Conservation (phyloP, 2,113 vertebrate genomes). For the Microcebus murinus region DNA sequence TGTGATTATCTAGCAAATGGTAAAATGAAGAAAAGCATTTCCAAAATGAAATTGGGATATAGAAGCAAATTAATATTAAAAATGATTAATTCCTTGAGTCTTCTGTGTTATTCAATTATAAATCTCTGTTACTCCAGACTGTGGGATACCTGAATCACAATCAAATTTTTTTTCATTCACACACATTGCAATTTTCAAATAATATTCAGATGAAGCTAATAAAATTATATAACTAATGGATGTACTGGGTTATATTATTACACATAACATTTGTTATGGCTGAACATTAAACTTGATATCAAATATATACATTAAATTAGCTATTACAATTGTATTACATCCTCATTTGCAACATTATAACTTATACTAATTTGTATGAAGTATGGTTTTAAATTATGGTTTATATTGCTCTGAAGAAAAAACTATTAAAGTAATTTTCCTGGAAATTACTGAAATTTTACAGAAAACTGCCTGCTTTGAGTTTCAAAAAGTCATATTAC, state of each 20-base stretch:
- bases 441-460: not conserved
- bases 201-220: not conserved
- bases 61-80: not conserved
- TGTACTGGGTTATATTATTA: not conserved
- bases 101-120: not conserved
- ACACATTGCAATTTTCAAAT: not conserved
- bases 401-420: not conserved
- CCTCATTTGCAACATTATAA: not conserved
- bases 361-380: not conserved
- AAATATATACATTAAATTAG: not conserved
- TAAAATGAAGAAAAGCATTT: not conserved
- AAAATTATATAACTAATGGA: not conserved
- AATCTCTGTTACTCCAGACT: not conserved
- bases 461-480: not conserved
- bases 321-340: not conserved
- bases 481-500: not conserved
- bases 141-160: not conserved
- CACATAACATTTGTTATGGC: not conserved
- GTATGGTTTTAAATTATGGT: not conserved
- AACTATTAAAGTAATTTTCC: not conserved
- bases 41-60: not conserved
- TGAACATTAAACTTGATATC: not conserved
- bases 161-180: not conserved
- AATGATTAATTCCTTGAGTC: not conserved
- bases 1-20: not conserved